These are phyloP conservation scores for Carassius auratus DNA, from an alignment of 2,113 vertebrate genomes.

Conservation along the genomic window DNA sequence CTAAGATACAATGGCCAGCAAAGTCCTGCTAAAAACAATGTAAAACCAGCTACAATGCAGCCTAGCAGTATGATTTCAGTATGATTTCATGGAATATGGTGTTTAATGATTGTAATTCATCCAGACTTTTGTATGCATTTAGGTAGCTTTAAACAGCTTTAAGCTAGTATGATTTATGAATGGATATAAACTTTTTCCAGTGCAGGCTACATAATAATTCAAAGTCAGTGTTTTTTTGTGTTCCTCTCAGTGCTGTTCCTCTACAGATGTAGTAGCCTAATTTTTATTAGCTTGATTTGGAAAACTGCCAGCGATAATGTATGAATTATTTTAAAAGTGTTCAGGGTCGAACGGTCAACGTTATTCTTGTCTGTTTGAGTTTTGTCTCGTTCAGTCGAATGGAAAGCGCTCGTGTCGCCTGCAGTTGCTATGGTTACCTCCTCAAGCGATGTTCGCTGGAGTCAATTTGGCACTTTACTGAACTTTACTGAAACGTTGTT, in stretches of 20 bases:
- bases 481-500: neutral
- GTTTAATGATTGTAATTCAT: neutral
- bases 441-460: neutral
- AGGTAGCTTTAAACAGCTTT: neutral
- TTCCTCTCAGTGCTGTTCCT: neutral
- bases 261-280: neutral
- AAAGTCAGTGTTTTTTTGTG: slow-evolving; percentile 1
- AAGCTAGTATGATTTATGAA: slow-evolving; percentile 7
- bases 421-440: neutral
- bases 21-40: neutral
- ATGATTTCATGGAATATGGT: neutral
- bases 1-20: neutral
- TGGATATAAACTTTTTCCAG: neutral
- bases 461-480: neutral
- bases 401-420: neutral
- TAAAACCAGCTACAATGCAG: neutral
- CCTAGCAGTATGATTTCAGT: neutral
- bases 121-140: neutral
- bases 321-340: neutral
- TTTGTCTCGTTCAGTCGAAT: neutral
- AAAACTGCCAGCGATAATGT: neutral
- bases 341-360: neutral
- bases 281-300: neutral
- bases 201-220: neutral
- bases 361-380: neutral